Evolutionary conservation across 2,113 vertebrate species (phyloP), one percentile per base, ranked within the genome.

Genomic region (Ceuthmochares aereus): DNA sequence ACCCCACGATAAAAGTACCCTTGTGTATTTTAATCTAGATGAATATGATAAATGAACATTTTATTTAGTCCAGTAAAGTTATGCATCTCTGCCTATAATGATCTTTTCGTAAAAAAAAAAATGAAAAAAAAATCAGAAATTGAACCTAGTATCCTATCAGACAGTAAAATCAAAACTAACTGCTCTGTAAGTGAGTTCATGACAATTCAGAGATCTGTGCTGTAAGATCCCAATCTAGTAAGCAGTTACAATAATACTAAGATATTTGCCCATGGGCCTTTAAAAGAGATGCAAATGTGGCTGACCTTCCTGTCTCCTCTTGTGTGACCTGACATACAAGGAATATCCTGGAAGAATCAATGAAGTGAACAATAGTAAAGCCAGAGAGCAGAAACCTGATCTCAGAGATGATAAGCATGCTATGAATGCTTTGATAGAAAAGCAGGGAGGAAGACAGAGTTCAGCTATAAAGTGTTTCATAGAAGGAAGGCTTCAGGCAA

Each of bases 211-310:
- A 90, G 37, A 77, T 30, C 32, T n/a, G 4, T 77, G 55, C 9
- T 91, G 29, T 52, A 67, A 90, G 90, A 95, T 87, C 23, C 5
- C n/a, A 63, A 69, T 70, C 78, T 59, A 43, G 59, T 55, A 76
- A 90, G 67, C 32, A 52, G 29, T 86, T 88, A 62, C 52, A 37
- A 36, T 67, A 88, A 74, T 55, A 47, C 63, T 52, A 42, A 96
- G 87, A 69, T 94, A 96, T 95, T 93, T 97, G 91, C 93, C 84
- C 56, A 63, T 3, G 26, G 82, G 72, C 42, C n/a, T 91, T 93
- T 94, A 74, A 88, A 92, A 70, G 47, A 86, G 26, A 74, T 70
- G 82, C 26, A 94, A 59, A 80, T 90, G 56, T 59, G 21, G 14
- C 14, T 90, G 87, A 88, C 90, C 68, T 88, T 91, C 34, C 70